phyloP scores from a whole-genome alignment of 2,113 vertebrate species.

The Centrocercus urophasianus region DNA sequence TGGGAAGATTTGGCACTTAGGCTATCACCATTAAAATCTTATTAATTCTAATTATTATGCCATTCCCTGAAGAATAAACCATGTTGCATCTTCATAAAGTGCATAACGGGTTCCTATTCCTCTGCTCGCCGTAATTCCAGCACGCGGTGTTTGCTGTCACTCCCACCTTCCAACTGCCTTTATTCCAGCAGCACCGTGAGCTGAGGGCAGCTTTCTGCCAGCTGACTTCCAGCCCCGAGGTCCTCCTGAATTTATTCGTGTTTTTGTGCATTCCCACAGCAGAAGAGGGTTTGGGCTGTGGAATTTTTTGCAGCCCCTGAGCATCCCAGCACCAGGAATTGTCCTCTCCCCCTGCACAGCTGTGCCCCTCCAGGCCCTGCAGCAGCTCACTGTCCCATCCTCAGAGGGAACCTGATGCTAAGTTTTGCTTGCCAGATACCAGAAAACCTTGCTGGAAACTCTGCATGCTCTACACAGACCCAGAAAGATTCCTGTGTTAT shows the following conservation, averaged over 20 bases:
- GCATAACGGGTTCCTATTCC: neutral
- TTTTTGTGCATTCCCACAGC: neutral
- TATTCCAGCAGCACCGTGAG: neutral
- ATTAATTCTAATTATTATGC: constrained; percentile 68
- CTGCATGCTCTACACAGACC: neutral
- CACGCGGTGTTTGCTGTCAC: neutral
- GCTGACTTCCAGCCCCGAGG: neutral
- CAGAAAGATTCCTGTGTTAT: neutral
- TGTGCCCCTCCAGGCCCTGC: no score
- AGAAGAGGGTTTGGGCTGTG: neutral
- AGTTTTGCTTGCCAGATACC: neutral
- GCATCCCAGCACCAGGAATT: neutral
- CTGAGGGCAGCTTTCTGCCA: neutral
- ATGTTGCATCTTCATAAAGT: constrained; percentile 37
- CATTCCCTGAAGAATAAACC: constrained; percentile 58
- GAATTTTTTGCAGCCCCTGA: neutral
- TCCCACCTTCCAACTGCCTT: neutral
- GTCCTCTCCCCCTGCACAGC: neutral
- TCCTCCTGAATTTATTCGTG: neutral
- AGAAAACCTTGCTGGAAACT: neutral
- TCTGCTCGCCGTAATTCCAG: neutral
- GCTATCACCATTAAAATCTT: constrained; percentile 67
- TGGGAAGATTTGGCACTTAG: constrained; percentile 64
- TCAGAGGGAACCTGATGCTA: no score
- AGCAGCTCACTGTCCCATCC: no score